These are phyloP conservation scores for Caenorhabditis sulstoni DNA, from an alignment of 2,888 invertebrate genomes.

Conservation along the genomic window DNA sequence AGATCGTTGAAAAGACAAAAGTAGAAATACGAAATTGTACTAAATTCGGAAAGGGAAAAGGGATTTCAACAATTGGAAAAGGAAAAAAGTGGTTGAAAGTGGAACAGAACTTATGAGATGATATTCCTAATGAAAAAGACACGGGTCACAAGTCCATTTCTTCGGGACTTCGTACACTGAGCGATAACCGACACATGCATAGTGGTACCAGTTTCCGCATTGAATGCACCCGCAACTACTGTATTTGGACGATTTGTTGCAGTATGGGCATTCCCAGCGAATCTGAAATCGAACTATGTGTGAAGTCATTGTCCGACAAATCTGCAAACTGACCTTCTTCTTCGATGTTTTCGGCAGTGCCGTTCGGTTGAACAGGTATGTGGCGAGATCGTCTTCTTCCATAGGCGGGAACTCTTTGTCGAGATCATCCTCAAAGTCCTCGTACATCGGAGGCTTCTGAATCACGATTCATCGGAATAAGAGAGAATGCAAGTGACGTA, in stretches of 20 bases:
- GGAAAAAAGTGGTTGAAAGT: too few species aligned
- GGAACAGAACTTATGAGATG: too few species aligned
- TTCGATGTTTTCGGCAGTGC: background rate
- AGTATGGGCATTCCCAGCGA: background rate
- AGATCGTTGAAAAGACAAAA: too few species aligned
- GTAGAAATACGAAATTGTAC: too few species aligned
- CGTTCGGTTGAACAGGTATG: too few species aligned
- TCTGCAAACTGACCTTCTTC: background rate
- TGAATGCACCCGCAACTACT: background rate
- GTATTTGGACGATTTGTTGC: constrained; percentile 5
- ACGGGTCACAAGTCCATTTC: background rate
- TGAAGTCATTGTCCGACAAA: background rate
- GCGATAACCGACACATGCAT: constrained; percentile 11
- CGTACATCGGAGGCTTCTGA: too few species aligned
- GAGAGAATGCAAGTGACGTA: too few species aligned
- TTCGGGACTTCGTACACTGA: background rate
- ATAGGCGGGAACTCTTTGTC: too few species aligned
- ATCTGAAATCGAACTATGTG: background rate
- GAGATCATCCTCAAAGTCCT: background rate
- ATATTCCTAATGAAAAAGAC: background rate
- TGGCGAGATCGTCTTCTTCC: too few species aligned
- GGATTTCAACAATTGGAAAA: too few species aligned
- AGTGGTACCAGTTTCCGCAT: constrained; percentile 18
- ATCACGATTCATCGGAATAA: too few species aligned
- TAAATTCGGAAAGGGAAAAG: too few species aligned